These are phyloP conservation scores for Macrotis lagotis DNA, from an alignment of 2,113 vertebrate species.

Conservation along the genomic window DNA sequence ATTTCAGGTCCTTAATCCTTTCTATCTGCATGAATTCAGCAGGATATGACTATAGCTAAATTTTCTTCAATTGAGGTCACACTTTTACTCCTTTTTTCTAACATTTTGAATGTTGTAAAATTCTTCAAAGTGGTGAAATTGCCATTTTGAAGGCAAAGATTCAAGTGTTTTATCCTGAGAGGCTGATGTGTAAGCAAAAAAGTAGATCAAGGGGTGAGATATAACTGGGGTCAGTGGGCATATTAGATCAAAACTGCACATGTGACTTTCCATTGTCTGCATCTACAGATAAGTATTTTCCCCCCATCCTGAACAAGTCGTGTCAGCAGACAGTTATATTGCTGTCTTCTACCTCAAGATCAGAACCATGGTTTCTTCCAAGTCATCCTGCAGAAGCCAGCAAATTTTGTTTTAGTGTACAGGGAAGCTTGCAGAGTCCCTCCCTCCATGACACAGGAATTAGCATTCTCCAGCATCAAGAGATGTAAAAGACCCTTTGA, in stretches of 20 bases:
- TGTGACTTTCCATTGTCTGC: background rate
- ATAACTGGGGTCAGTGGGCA: background rate
- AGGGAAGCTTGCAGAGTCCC: background rate
- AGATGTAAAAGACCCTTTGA: background rate
- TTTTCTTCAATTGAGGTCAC: background rate
- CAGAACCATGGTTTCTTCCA: background rate
- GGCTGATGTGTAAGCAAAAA: conserved; percentile 7
- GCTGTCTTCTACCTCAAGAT: background rate
- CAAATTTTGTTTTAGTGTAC: background rate
- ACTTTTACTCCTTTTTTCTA: background rate
- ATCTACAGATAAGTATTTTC: background rate
- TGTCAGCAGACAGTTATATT: background rate
- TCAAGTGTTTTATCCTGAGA: background rate
- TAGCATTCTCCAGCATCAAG: background rate
- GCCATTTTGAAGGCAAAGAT: background rate
- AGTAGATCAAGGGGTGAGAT: background rate
- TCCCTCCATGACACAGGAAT: background rate
- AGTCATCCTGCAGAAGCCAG: background rate
- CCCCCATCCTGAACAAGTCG: background rate
- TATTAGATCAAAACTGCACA: background rate
- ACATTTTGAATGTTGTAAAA: background rate
- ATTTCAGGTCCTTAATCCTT: conserved; percentile 6
- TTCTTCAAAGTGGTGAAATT: background rate
- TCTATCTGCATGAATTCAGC: background rate
- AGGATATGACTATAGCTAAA: background rate